phyloP scores from a whole-genome alignment of 2,797 vertebrate genomes.

The Antennarius maculatus region DNA sequence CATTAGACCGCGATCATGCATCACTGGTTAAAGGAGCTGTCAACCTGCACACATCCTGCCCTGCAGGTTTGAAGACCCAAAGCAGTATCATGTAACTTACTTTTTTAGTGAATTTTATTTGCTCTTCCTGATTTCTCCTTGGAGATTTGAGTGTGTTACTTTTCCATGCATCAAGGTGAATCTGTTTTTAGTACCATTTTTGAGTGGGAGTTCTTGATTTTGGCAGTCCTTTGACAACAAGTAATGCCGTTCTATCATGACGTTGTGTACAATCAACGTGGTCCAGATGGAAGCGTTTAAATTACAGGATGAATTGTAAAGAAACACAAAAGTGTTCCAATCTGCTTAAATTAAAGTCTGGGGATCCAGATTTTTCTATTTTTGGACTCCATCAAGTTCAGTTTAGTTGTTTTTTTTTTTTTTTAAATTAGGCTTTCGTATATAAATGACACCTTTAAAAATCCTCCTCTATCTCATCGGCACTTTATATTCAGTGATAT shows the following conservation, averaged over 20 bases:
- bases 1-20: slow-evolving; percentile 51
- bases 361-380: background rate
- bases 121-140: too few species aligned
- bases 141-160: too few species aligned
- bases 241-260: background rate
- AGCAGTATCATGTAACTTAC: background rate
- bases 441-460: background rate
- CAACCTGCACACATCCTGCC: slow-evolving; percentile 3
- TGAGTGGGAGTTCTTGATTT: background rate
- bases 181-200: background rate
- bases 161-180: background rate
- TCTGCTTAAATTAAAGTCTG: background rate
- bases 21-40: slow-evolving; percentile 44
- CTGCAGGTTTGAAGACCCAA: background rate
- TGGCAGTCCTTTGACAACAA: background rate
- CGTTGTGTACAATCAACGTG: background rate
- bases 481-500: background rate
- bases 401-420: too few species aligned
- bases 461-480: background rate
- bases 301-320: background rate
- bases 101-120: background rate
- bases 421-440: background rate
- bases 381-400: too few species aligned
- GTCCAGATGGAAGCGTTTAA: background rate
- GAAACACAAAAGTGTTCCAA: background rate